Base-by-base conservation (phyloP, 2,113 vertebrate genomes). In the Hippocampus mohnikei region DNA sequence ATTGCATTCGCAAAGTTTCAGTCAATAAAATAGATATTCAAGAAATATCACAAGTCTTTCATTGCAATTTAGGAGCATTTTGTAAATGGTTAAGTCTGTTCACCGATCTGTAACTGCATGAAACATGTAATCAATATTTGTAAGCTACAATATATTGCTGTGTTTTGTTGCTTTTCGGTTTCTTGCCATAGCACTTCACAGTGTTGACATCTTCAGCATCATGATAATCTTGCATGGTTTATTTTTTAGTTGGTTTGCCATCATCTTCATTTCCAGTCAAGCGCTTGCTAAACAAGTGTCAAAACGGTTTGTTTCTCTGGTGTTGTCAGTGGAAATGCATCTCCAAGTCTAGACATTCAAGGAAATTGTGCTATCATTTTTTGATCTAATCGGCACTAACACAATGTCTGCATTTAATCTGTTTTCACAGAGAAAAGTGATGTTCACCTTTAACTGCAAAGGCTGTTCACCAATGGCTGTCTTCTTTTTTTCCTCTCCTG, bases 371-470 rank as follows among this genome's bases (percentile, higher is more conserved):
- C 15, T 33, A 18, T 29, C 3, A 46, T 65, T 23, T 5, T n/a
- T n/a, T 46, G 62, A 65, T 65, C n/a, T 23, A 25, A 44, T 25
- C n/a, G 46, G 20, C 41, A 65, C 20, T 23, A 16, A 65, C 15
- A 65, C 41, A 25, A 42, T 16, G 40, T 44, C 41, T 25, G 21
- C 25, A 23, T 65, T 65, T 40, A 46, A 46, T 65, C 62, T 25
- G 41, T 44, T 42, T 25, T 65, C n/a, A 44, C n/a, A 23, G 61
- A 40, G 33, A 5, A 40, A 41, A 63, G 37, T 2, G 5, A 42
- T 63, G 29, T 63, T 63, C 61, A 63, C 61, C 61, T 63, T 41
- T 63, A 21, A 21, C 61, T 5, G 61, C 37, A 63, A 62, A 41
- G 20, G 18, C 61, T 63, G 61, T 63, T 41, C n/a, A 40, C 61